A percentile compares a stretch with the other conserved stretches of the same genome.
phyloP scores from a whole-genome alignment of 2,888 invertebrate genomes.

The Acleris cristana region DNA sequence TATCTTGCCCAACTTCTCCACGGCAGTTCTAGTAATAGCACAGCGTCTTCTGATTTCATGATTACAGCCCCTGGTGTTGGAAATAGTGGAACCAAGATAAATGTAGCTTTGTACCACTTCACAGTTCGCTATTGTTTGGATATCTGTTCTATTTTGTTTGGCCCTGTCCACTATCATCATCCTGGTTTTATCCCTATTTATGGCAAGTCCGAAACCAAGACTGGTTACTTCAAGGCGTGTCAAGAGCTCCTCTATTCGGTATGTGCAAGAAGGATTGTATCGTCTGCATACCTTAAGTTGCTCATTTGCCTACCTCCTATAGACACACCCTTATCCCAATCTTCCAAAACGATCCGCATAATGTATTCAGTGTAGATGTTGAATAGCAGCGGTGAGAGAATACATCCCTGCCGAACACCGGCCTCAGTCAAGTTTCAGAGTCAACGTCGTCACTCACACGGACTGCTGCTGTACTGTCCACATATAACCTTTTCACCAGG shows the following conservation, averaged over 20 bases:
- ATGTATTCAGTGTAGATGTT: slow-evolving; percentile 29
- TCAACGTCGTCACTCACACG: not conserved
- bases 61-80: slow-evolving; percentile 19
- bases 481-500: not conserved
- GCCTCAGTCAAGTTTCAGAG: slow-evolving; percentile 18
- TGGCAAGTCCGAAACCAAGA: slow-evolving; percentile 9
- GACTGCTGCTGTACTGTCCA: no score
- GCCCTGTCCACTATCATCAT: slow-evolving; percentile 22
- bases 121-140: slow-evolving; percentile 12
- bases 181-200: slow-evolving; percentile 19
- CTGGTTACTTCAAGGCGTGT: slow-evolving; percentile 7
- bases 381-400: slow-evolving; percentile 31
- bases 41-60: slow-evolving; percentile 29
- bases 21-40: slow-evolving; percentile 1
- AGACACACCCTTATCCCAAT: slow-evolving; percentile 15
- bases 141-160: slow-evolving; percentile 20
- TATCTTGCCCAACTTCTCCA: no score
- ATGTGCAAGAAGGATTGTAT: slow-evolving; percentile 10
- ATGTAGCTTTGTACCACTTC: slow-evolving; percentile 6
- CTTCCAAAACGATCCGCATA: slow-evolving; percentile 13
- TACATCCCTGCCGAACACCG: slow-evolving; percentile 32
- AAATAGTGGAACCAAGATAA: slow-evolving; percentile 9
- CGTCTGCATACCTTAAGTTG: slow-evolving; percentile 8
- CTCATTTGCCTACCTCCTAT: slow-evolving; percentile 3
- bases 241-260: slow-evolving; percentile 6